These are phyloP conservation scores for Microtus agrestis DNA, from an alignment of 2,797 vertebrate species.

Conservation along the genomic window DNA sequence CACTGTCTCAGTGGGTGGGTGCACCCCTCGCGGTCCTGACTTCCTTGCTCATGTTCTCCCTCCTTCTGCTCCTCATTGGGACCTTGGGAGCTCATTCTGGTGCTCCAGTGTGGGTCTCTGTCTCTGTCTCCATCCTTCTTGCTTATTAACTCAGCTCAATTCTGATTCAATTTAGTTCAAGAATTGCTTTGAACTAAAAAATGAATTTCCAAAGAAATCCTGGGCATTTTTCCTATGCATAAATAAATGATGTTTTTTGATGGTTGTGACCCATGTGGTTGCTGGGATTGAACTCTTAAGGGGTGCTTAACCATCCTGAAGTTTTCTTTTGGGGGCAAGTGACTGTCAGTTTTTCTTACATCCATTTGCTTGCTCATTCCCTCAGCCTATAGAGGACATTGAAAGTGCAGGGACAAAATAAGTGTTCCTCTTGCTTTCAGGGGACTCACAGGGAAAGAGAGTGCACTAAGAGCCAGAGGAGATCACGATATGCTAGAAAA, in stretches of 20 bases:
- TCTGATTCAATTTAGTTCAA: conserved; percentile 47
- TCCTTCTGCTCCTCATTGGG: no score
- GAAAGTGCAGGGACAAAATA: background rate
- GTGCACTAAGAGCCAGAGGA: background rate
- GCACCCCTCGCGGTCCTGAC: no score
- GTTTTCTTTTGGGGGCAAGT: conserved; percentile 51
- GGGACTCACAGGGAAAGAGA: background rate
- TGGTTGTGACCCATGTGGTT: no score
- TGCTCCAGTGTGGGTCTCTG: no score
- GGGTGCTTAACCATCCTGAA: no score
- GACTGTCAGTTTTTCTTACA: background rate
- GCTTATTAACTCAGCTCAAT: background rate
- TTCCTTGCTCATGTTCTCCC: no score
- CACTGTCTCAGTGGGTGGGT: no score
- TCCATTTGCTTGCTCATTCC: background rate
- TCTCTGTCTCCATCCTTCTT: background rate
- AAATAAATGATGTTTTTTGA: conserved; percentile 18
- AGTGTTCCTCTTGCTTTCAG: background rate
- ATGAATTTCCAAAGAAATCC: background rate
- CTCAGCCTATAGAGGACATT: background rate
- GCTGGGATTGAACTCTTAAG: no score
- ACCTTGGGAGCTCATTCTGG: no score
- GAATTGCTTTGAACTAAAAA: conserved; percentile 45
- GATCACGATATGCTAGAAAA: background rate
- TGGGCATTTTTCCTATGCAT: background rate